phyloP scores from a whole-genome alignment of 2,888 invertebrate genomes.

The Margaritifera margaritifera region DNA sequence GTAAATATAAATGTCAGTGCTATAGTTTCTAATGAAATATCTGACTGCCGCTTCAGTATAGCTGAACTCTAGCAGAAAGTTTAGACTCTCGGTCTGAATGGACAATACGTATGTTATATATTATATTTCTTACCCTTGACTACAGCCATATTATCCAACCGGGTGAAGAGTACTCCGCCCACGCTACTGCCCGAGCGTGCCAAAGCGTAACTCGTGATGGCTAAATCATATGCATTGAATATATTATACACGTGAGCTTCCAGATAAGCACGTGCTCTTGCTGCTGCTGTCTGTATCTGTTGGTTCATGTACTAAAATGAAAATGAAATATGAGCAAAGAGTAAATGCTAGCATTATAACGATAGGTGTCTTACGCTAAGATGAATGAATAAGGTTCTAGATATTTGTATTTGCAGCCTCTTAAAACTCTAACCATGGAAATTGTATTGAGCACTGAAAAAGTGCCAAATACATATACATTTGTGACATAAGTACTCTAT shows the following conservation, averaged over 20 bases:
- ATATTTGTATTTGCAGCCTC: neutral
- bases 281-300: conserved; percentile 2
- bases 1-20: too few species aligned
- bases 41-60: too few species aligned
- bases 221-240: conserved; percentile 52
- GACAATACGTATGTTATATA: too few species aligned
- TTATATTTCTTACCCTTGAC: too few species aligned
- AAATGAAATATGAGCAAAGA: neutral
- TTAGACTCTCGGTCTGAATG: too few species aligned
- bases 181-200: conserved; percentile 43
- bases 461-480: too few species aligned
- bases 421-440: conserved; percentile 20
- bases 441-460: too few species aligned
- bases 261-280: conserved; percentile 60
- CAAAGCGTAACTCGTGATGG: conserved; percentile 62
- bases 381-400: neutral
- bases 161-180: conserved; percentile 29
- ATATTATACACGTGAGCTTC: conserved; percentile 56
- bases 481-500: too few species aligned
- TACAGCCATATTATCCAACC: conserved; percentile 31
- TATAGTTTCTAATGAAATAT: too few species aligned
- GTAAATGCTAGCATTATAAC: neutral
- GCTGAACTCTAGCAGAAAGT: too few species aligned
- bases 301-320: conserved; percentile 4
- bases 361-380: neutral